Percentiles rank a stretch among this genome's conserved stretches.
These are phyloP conservation scores for Corythucha ciliata DNA, from an alignment of 2,888 invertebrate species.

Conservation along the genomic window DNA sequence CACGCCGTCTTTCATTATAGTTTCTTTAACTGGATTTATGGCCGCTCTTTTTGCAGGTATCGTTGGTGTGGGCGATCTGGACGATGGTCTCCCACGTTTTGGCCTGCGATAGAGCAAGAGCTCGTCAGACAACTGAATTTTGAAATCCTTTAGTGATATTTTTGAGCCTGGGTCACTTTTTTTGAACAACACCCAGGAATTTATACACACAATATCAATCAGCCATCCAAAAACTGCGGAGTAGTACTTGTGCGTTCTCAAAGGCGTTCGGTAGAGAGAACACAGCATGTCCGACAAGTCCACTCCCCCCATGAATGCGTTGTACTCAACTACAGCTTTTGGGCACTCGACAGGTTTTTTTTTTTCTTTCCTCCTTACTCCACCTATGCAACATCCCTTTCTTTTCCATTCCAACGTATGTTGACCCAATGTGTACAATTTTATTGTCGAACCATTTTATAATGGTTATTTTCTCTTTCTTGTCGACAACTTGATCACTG, in stretches of 20 bases:
- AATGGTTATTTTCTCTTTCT: background rate
- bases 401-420: slow-evolving; percentile 2
- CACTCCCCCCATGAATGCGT: slow-evolving; percentile 6
- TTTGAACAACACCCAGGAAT: slow-evolving; percentile 1
- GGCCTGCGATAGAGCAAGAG: too few relatives aligned
- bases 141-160: background rate
- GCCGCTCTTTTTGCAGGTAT: too few relatives aligned
- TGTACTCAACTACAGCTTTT: background rate
- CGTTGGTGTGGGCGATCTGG: too few relatives aligned
- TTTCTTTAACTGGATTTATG: too few relatives aligned
- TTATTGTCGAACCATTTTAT: background rate
- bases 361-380: too few relatives aligned
- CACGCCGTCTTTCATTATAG: too few relatives aligned
- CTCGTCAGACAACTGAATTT: background rate
- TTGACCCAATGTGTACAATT: background rate
- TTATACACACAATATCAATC: background rate
- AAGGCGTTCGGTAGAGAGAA: background rate
- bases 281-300: slow-evolving; percentile 9
- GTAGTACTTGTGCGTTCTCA: slow-evolving; percentile 1
- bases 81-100: too few relatives aligned
- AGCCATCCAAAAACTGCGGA: background rate
- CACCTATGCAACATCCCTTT: too few relatives aligned
- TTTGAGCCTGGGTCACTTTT: background rate
- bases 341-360: too few relatives aligned
- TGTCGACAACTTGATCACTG: background rate